Conservation (phyloP, 2,113 vertebrate genomes). For the Brachyhypopomus occidentalis region DNA sequence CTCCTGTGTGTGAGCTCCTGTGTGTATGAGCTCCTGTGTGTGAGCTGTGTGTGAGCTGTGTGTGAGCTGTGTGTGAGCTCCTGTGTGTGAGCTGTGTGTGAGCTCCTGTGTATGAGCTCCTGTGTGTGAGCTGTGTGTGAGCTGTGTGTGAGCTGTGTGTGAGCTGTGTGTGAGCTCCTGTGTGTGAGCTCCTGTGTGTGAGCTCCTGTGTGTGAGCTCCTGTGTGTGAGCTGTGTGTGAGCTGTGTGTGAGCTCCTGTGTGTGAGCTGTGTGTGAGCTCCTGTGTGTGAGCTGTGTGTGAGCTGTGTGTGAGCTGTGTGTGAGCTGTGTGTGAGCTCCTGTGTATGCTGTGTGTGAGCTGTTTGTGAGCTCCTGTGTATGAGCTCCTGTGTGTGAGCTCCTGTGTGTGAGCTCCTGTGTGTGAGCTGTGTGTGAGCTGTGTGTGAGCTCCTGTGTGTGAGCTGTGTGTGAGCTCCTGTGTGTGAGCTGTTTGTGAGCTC, state of each 20-base stretch:
- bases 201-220: constrained; percentile 56
- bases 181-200: no score
- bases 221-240: neutral
- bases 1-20: neutral
- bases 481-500: neutral
- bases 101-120: no score
- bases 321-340: neutral
- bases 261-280: no score
- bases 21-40: no score
- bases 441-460: constrained; percentile 61
- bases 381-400: neutral
- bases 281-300: no score
- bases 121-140: no score
- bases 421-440: no score
- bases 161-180: neutral
- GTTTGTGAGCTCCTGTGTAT: neutral
- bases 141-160: neutral
- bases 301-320: neutral
- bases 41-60: no score
- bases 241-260: neutral
- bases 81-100: neutral
- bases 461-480: no score
- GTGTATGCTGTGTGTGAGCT: no score
- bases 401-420: no score
- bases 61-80: no score